Conservation (phyloP, 1,140 invertebrate genomes). For the Anastatus disparis region DNA sequence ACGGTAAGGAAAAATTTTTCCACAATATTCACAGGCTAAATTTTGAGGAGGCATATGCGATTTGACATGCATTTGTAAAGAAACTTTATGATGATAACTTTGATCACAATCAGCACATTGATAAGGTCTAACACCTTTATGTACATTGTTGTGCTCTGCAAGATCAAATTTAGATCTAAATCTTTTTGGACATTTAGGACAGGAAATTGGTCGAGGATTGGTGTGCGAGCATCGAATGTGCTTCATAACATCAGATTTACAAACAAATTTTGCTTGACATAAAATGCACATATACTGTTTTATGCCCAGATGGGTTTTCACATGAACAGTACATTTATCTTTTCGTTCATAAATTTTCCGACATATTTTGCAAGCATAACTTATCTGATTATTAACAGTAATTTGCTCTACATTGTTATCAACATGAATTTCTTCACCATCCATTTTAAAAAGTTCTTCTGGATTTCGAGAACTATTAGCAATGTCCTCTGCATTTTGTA, state of each 20-base stretch:
- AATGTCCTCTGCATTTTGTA: slow-evolving; percentile 54
- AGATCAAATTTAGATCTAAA: slow-evolving; percentile 65
- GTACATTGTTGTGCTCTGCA: slow-evolving; percentile 64
- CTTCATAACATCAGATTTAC: slow-evolving; percentile 66
- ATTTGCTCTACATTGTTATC: slow-evolving; percentile 62
- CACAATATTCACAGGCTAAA: slow-evolving; percentile 64
- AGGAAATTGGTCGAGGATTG: slow-evolving; percentile 63
- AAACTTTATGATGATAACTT: slow-evolving; percentile 65
- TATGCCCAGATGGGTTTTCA: slow-evolving; percentile 76
- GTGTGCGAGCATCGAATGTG: slow-evolving; percentile 65
- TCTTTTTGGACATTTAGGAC: slow-evolving; percentile 64
- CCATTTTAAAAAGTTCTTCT: slow-evolving; percentile 61
- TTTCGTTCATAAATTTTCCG: slow-evolving; percentile 61
- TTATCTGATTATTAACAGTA: slow-evolving; percentile 54
- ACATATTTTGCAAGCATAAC: slow-evolving; percentile 62
- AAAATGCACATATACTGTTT: slow-evolving; percentile 78
- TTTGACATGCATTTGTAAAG: slow-evolving; percentile 64
- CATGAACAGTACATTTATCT: slow-evolving; percentile 70
- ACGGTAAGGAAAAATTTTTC: slow-evolving; percentile 64
- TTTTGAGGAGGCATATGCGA: slow-evolving; percentile 65
- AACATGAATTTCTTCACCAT: slow-evolving; percentile 63
- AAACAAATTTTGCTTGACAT: slow-evolving; percentile 68
- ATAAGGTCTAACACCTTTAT: slow-evolving; percentile 64
- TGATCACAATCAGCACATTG: slow-evolving; percentile 61
- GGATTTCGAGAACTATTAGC: slow-evolving; percentile 58